Evolutionary conservation across 2,888 invertebrate genomes (phyloP).

Genomic region (Macaria notata): DNA sequence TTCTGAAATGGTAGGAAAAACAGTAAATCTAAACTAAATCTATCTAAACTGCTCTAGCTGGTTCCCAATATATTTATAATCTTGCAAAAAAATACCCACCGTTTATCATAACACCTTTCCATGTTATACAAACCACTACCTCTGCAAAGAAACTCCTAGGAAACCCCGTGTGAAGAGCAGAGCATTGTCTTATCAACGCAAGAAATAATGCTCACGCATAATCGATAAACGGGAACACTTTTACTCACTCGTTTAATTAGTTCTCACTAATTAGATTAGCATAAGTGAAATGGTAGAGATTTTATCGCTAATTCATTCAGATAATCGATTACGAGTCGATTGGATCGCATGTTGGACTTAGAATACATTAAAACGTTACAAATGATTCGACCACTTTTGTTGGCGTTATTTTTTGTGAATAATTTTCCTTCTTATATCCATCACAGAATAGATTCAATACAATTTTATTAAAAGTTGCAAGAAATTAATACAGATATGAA

Average conservation of each 20-base stretch:
- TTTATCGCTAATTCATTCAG: neutral
- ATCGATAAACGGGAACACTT: conserved; percentile 36
- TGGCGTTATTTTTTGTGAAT: no score
- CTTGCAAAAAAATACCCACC: no score
- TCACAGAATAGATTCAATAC: no score
- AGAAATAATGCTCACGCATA: conserved; percentile 36
- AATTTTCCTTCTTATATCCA: no score
- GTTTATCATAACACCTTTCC: neutral
- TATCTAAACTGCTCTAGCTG: no score
- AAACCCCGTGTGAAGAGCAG: neutral
- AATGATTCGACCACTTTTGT: no score
- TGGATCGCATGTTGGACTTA: neutral
- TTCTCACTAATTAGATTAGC: conserved; percentile 24
- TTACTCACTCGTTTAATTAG: conserved; percentile 32
- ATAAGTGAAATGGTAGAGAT: conserved; percentile 24
- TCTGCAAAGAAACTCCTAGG: conserved; percentile 28
- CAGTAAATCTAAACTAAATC: no score
- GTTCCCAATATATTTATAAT: no score
- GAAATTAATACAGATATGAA: no score
- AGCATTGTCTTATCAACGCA: conserved; percentile 39
- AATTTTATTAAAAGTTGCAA: no score
- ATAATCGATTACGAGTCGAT: neutral
- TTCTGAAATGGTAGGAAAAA: no score
- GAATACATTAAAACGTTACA: no score
- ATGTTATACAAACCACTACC: conserved; percentile 9